Base-by-base conservation (phyloP, 2,113 vertebrate species). In the Eurypyga helias region DNA sequence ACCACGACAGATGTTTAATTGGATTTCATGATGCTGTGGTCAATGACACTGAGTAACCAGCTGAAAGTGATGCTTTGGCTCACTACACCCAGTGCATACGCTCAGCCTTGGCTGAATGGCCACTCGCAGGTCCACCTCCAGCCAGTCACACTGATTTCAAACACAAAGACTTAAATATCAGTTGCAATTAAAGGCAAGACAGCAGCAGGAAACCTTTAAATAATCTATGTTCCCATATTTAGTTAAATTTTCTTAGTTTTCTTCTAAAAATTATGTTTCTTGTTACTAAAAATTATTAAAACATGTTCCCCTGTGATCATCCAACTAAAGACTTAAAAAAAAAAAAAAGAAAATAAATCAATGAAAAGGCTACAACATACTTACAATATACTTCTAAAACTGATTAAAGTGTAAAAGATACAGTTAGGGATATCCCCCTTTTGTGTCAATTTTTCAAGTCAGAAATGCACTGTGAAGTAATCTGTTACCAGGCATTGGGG, bases 21-120 rank as follows among this genome's bases (percentile, higher is more conserved):
- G 46, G 18, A 31, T 46, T 61, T 55, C 29, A 21, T 29, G 24
- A 34, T 10, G 29, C 7, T 52, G n/a, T 38, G 48, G n/a, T 41
- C 54, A 83, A 29, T 25, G 28, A 38, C 15, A 13, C 13, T 9
- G 14, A 15, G 28, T 23, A 49, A 51, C 25, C 34, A 36, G 51
- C 34, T 72, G 43, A 84, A 71, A 52, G 62, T 19, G 10, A 28
- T 2, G 2, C 11, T 58, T 33, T 57, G 51, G 66, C 33, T 6
- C 45, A 51, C 36, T 36, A 23, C 52, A 28, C 17, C 34, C 36
- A 13, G 48, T 3, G 3, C 38, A 46, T n/a, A 23, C 0, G 1
- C 28, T 48, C 38, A 33, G 29, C 41, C 41, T 43, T 29, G 48
- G 38, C 28, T 61, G 41, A 45, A 41, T 6, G 33, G 34, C 29